Conservation (phyloP, 2,797 vertebrate species). For the Acropternis orthonyx region DNA sequence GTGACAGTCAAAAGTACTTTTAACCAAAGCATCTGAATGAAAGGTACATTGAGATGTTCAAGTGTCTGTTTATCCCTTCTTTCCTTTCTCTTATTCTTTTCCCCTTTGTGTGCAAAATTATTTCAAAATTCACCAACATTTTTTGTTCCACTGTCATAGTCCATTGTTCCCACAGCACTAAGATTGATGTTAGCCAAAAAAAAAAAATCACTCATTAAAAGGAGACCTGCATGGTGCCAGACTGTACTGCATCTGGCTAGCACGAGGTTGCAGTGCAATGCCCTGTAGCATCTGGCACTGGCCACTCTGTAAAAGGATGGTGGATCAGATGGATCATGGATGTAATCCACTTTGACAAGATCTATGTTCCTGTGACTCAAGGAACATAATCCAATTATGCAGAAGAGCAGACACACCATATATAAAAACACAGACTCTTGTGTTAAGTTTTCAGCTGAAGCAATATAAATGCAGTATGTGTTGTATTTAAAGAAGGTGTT, state of each 20-base stretch:
- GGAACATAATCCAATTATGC: conserved; percentile 49
- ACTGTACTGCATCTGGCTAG: background rate
- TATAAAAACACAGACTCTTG: background rate
- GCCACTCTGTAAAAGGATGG: background rate
- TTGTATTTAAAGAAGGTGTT: background rate
- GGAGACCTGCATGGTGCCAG: conserved; percentile 12
- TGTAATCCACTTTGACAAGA: conserved; percentile 53
- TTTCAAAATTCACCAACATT: background rate
- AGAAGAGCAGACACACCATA: background rate
- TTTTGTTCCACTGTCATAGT: background rate
- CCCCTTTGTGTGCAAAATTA: background rate
- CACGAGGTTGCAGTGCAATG: background rate
- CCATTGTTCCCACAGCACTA: background rate
- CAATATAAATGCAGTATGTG: background rate
- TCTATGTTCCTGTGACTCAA: conserved; percentile 14
- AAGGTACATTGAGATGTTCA: background rate
- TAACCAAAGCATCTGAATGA: background rate
- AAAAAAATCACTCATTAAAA: background rate
- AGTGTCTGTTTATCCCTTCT: background rate
- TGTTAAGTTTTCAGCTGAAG: background rate
- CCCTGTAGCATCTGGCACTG: conserved; percentile 31
- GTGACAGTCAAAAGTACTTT: background rate
- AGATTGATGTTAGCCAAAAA: background rate
- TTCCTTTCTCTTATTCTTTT: background rate
- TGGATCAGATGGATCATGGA: conserved; percentile 38